These are phyloP conservation scores for Siniperca knerii DNA, from an alignment of 2,113 vertebrate species.

Conservation along the genomic window DNA sequence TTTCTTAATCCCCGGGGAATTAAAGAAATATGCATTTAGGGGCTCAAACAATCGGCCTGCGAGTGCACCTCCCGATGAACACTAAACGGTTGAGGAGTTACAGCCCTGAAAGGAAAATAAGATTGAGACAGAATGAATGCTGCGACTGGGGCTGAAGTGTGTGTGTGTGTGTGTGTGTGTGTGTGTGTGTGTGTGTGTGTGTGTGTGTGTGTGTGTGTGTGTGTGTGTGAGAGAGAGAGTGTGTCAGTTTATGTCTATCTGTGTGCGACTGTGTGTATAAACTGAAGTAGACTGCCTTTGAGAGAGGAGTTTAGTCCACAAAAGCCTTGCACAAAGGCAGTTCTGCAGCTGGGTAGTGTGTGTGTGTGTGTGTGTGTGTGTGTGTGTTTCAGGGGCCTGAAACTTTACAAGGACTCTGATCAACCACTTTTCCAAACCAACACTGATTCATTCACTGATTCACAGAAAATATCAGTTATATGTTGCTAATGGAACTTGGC, in stretches of 20 bases:
- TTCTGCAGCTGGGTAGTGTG: slow-evolving; percentile 31
- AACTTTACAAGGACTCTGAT: slow-evolving; percentile 24
- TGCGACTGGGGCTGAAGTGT: slow-evolving; percentile 34
- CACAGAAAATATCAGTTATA: neutral
- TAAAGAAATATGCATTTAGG: slow-evolving; percentile 75
- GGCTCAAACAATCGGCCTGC: slow-evolving; percentile 66
- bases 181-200: slow-evolving; percentile 25
- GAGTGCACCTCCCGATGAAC: slow-evolving; percentile 73
- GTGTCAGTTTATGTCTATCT: slow-evolving; percentile 48
- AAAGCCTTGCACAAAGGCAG: slow-evolving; percentile 66
- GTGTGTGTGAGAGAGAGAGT: slow-evolving; percentile 24
- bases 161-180: slow-evolving; percentile 20
- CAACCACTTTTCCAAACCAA: slow-evolving; percentile 10
- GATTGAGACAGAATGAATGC: slow-evolving; percentile 66
- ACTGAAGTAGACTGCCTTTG: slow-evolving; percentile 44
- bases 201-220: slow-evolving; percentile 20
- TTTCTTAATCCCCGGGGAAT: slow-evolving; percentile 76
- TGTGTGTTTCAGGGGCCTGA: slow-evolving; percentile 17
- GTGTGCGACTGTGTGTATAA: slow-evolving; percentile 52
- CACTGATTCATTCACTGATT: slow-evolving; percentile 20
- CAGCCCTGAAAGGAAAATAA: slow-evolving; percentile 68
- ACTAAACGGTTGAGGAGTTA: slow-evolving; percentile 70
- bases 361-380: slow-evolving; percentile 6
- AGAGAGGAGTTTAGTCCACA: slow-evolving; percentile 62
- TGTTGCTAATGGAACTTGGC: neutral